phyloP scores from a whole-genome alignment of 2,113 vertebrate genomes.

The Microtus oregoni region DNA sequence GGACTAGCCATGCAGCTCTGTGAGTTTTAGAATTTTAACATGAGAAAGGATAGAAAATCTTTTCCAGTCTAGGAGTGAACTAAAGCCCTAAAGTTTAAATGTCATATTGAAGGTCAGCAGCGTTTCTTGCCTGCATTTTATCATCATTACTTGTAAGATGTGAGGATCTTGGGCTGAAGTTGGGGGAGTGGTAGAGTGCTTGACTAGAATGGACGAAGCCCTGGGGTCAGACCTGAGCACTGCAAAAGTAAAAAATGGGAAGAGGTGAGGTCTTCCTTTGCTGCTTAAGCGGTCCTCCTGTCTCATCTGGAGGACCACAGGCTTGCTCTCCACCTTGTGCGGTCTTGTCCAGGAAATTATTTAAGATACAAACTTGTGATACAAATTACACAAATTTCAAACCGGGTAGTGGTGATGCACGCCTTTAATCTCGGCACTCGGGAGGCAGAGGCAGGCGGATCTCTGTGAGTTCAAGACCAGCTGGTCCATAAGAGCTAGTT shows the following conservation, averaged over 20 bases:
- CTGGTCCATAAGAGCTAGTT: too few relatives aligned
- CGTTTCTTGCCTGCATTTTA: background rate
- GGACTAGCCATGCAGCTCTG: background rate
- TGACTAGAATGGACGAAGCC: background rate
- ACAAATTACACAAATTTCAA: too few relatives aligned
- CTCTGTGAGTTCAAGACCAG: too few relatives aligned
- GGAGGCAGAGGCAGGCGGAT: too few relatives aligned
- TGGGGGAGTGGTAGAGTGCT: background rate
- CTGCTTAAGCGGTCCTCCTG: background rate
- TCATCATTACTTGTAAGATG: background rate
- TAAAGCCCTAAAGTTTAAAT: background rate
- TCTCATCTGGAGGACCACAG: too few relatives aligned
- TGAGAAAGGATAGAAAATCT: background rate
- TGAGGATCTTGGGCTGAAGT: background rate
- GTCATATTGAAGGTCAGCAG: background rate
- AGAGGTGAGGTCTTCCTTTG: background rate
- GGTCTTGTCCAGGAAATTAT: background rate
- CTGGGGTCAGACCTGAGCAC: background rate
- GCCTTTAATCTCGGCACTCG: too few relatives aligned
- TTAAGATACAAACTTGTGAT: conserved; percentile 42
- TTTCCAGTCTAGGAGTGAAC: background rate
- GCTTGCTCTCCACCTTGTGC: fast-evolving
- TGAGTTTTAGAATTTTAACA: background rate
- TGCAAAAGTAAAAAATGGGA: background rate
- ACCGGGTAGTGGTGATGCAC: too few relatives aligned